Percentiles rank a stretch among this genome's conserved stretches.
Evolutionary conservation across 2,113 vertebrate species (phyloP).

Genomic region (Actinemys pallida): DNA sequence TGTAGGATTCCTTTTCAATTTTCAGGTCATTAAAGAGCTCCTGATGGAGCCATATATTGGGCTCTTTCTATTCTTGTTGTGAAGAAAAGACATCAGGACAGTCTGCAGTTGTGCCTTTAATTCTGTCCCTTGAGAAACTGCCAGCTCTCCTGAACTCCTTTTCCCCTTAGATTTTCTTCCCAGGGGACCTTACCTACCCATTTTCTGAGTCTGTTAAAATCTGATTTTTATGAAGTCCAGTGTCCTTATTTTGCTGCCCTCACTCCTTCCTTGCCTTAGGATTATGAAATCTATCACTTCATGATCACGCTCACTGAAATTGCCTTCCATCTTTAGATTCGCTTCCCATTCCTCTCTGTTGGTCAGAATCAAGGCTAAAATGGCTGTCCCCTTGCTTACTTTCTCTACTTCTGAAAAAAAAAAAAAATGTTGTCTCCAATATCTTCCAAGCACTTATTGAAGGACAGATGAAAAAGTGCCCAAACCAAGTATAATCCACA

Average conservation of each 20-base stretch:
- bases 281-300: not conserved
- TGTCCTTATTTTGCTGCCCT: not conserved
- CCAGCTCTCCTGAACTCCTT: too few relatives aligned
- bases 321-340: not conserved
- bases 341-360: not conserved
- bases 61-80: too few relatives aligned
- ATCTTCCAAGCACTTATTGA: not conserved
- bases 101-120: too few relatives aligned
- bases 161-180: too few relatives aligned
- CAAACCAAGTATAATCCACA: not conserved
- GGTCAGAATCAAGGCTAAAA: not conserved
- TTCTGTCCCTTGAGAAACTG: too few relatives aligned
- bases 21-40: too few relatives aligned
- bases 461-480: not conserved
- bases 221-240: not conserved
- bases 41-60: too few relatives aligned
- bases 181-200: too few relatives aligned
- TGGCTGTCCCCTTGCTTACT: not conserved
- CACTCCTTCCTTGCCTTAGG: too few relatives aligned
- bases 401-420: not conserved
- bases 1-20: too few relatives aligned
- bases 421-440: not conserved
- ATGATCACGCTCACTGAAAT: not conserved
- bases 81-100: too few relatives aligned
- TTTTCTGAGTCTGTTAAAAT: not conserved